Base-by-base conservation (phyloP, 1,140 invertebrate species). In the Battus philenor region DNA sequence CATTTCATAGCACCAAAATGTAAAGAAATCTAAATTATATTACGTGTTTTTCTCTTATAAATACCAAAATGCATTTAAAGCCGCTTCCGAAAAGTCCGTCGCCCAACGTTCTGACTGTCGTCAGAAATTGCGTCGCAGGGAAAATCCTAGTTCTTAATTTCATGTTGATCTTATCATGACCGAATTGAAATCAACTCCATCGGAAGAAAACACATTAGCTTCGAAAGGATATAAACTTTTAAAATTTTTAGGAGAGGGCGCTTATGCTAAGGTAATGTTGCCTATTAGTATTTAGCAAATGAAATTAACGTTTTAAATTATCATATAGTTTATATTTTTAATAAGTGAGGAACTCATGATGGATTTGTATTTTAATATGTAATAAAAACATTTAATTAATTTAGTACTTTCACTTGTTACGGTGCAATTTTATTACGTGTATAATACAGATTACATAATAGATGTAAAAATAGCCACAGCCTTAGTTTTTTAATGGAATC, bases 201-300 rank as follows among this genome's bases (percentile, higher is more conserved):
- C 90, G 20, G 89, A 91, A 78, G 89, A 91, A 70, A 73, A 85
- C 54, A 88, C 86, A 29, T 73, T 92, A 44, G 59, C 69, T 46
- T 62, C 85, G 24, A 87, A 89, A 57, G 90, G 90, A 38, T 91
- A 91, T 59, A 88, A 86, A 59, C 63, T 91, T 31, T 5, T 86
- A 3, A 88, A 87, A 70, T 89, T 90, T 63, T 54, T 92, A 24
- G 90, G 90, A 2, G 90, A 91, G 86, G 91, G 91, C 34, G 89
- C 90, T 22, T 91, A 91, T 49, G 90, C 90, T 7, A 90, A 90
- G 79, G 90, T 89, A 58, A 24, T n/a, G n/a, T n/a, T n/a, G n/a
- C n/a, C n/a, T n/a, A n/a, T n/a, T n/a, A n/a, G n/a, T n/a, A n/a
- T n/a, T n/a, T n/a, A n/a, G n/a, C n/a, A n/a, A n/a, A n/a, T n/a